Evolutionary conservation across 2,797 vertebrate genomes (phyloP), one percentile per base, ranked within the genome.

Genomic region (Erethizon dorsatum): DNA sequence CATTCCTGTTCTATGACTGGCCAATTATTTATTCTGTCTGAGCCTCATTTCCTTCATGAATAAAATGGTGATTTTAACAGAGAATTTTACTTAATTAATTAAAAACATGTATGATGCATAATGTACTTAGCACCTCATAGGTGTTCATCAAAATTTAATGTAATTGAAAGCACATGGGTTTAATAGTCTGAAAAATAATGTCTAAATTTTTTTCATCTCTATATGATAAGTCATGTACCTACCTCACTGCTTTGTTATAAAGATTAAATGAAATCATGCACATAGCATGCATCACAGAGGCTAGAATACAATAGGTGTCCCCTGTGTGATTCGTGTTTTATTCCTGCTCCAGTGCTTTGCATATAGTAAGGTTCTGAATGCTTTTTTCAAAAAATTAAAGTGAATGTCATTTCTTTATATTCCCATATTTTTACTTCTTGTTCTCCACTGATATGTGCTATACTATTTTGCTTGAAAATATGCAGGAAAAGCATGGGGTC

Each of bases 31-130:
- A 84, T 84, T 83, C 57, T 80, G 15, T 17, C 65, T 89, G 69
- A 83, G 28, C 15, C 13, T 92, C 54, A 69, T 95, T 96, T 84
- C 47, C 20, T 94, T 61, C 96, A 93, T 33, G 37, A 85, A 15
- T 80, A 87, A 91, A 88, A 78, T 78, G 41, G 41, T 45, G 67
- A 69, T 92, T 63, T 50, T 71, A 93, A 88, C 18, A 90, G 69
- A 9, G 47, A 90, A 88, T 59, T 90, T 75, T 77, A 87, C 71
- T 65, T 90, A 89, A 93, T 90, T 95, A 83, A 83, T 88, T 92
- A 59, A 86, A 56, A 78, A 54, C 15, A 88, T 26, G 33, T 56
- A 47, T 96, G 85, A 93, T 82, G 41, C 17, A 54, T 71, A 86
- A 75, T 50, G 54, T 94, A 84, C 31, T 83, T 83, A 95, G 63